Base-by-base conservation (phyloP, 2,113 vertebrate genomes). In the Ageneiosus marmoratus region DNA sequence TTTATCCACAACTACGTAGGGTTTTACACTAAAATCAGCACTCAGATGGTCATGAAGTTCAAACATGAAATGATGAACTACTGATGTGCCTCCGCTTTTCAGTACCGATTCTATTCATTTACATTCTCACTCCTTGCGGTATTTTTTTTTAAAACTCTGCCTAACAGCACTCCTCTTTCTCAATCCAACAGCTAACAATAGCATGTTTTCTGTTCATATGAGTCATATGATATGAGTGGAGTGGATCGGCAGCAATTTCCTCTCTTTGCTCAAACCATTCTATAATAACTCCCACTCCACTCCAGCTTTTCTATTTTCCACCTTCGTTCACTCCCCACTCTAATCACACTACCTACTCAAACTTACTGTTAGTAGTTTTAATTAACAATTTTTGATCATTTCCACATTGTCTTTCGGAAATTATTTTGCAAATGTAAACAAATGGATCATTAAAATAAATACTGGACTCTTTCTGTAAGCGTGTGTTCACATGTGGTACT, bases 281-380 rank as follows among this genome's bases (percentile, higher is more conserved):
- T 55, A 55, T 76, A 76, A 76, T 53, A 48, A 53, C 72, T 75
- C 48, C 50, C 72, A 75, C 72, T 50, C 72, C 72, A 75, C 72
- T 55, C 73, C 73, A 55, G 32, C 50, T 37, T 76, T 76, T 76
- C 51, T 48, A 73, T 73, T 73, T 73, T 50, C 67, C 6, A 44
- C 69, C 69, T 44, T 51, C 18, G 18, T 29, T 75, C 48, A 34
- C 27, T 55, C 48, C 27, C 50, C 50, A 22, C 73, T 34, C 48
- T 55, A 76, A 76, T 34, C 51, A 55, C 73, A 24, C 73, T 20
- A 29, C 73, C 13, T 37, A 34, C 51, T 24, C 50, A 76, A 55
- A 76, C 50, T 76, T 55, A 76, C 73, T 55, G 50, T 37, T 37
- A 24, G 20, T 34, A 34, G 11, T 55, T 55, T 76, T 34, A 76